Conservation (phyloP, 2,113 vertebrate species). For the human (Homo sapiens) region GRCh38 chr18:48699001-48699500, state of each 20-base stretch:
- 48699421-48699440: background rate
- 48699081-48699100: background rate
- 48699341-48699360: background rate
- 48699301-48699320: background rate
- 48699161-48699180: too few relatives aligned
- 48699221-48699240: background rate
- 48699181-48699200: background rate
- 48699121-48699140: background rate
- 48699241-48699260: background rate
- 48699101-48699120: background rate
- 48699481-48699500: background rate
- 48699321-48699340: too few relatives aligned
- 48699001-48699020: background rate
- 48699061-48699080: background rate
- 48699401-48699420: too few relatives aligned
- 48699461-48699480: background rate
- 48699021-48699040: background rate
- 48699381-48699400: background rate
- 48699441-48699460: too few relatives aligned
- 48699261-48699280: background rate
- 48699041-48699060: background rate
- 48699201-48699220: background rate
- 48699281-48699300: background rate
- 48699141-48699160: fast-evolving
- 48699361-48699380: too few relatives aligned